Conservation (phyloP, 1,140 invertebrate genomes). For the Ceratina calcarata region DNA sequence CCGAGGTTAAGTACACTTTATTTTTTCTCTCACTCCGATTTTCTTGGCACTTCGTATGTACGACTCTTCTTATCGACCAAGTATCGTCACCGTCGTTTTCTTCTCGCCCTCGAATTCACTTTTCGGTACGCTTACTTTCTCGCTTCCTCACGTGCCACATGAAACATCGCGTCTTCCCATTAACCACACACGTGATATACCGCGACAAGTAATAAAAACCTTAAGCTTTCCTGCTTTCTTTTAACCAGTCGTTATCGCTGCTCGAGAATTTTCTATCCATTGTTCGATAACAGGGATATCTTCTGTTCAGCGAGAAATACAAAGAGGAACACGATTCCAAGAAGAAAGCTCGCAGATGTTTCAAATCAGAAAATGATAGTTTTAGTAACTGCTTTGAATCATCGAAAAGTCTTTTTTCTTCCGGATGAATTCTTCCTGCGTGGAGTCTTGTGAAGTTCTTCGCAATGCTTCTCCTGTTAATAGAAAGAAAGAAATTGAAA, state of each 20-base stretch:
- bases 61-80: slow-evolving; percentile 35
- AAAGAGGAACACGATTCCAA: not conserved
- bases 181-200: slow-evolving; percentile 25
- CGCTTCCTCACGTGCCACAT: not conserved
- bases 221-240: not conserved
- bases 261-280: not conserved
- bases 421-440: not conserved
- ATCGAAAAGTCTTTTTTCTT: not conserved
- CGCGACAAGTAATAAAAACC: slow-evolving; percentile 20
- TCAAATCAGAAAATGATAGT: no score
- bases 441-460: not conserved
- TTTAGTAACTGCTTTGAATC: not conserved
- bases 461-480: slow-evolving; percentile 16
- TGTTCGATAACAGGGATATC: not conserved
- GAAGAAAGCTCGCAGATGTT: no score
- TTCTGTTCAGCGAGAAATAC: slow-evolving; percentile 16
- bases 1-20: not conserved
- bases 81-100: slow-evolving; percentile 26
- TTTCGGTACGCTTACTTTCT: slow-evolving; percentile 10
- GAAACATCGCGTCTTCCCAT: slow-evolving; percentile 1
- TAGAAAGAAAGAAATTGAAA: slow-evolving; percentile 1
- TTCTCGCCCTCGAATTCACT: slow-evolving; percentile 33
- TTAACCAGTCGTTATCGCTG: not conserved
- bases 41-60: not conserved
- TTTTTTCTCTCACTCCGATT: not conserved